Evolutionary conservation across 2,888 invertebrate species (phyloP).

Genomic region (Tricholauxania praeusta): DNA sequence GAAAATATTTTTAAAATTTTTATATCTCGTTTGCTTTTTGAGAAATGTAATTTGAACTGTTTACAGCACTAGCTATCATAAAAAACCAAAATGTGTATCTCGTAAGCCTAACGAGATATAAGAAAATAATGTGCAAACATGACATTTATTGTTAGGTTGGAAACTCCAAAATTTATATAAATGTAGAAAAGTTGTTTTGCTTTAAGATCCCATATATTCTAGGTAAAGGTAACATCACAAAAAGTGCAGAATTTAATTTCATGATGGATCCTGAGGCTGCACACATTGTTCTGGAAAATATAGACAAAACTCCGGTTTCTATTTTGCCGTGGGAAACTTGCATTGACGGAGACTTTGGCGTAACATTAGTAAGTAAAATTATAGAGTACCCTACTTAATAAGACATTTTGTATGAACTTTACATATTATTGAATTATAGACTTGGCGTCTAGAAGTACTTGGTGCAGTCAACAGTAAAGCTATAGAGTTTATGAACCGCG

Average conservation of each 20-base stretch:
- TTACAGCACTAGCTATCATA: too few species aligned
- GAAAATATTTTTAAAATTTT: too few species aligned
- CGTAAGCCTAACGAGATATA: too few species aligned
- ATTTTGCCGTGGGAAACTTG: conserved; percentile 79
- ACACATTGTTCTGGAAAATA: conserved; percentile 72
- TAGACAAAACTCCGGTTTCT: conserved; percentile 69
- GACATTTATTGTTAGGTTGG: too few species aligned
- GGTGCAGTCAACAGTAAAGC: conserved; percentile 55
- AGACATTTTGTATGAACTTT: not conserved
- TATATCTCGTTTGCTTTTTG: too few species aligned
- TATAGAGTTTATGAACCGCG: conserved; percentile 69
- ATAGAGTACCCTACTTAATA: not conserved
- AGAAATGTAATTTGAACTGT: too few species aligned
- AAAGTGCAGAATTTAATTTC: conserved; percentile 82
- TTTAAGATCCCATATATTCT: too few species aligned
- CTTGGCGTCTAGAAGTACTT: conserved; percentile 68
- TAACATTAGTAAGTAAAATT: conserved; percentile 50
- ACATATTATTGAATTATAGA: conserved; percentile 57
- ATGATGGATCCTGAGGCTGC: conserved; percentile 81
- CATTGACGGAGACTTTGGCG: conserved; percentile 56
- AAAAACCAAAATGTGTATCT: too few species aligned
- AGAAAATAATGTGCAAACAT: too few species aligned
- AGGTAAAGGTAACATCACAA: conserved; percentile 72
- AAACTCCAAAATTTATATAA: too few species aligned
- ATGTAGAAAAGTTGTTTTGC: too few species aligned